Base-by-base conservation (phyloP, 2,797 vertebrate genomes). In the Chelon labrosus region DNA sequence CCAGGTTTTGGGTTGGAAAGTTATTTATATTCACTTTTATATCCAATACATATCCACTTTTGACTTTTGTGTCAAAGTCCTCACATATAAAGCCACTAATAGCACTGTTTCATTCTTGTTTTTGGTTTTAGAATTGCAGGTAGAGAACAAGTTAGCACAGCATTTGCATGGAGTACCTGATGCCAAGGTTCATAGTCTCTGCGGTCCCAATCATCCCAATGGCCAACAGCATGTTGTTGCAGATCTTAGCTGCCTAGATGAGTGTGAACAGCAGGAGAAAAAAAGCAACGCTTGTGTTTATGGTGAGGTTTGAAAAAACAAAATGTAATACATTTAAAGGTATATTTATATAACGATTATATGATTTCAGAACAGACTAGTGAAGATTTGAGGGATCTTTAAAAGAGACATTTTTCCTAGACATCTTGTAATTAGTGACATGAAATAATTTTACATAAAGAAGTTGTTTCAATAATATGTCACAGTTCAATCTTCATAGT, bases 171-270 rank as follows among this genome's bases (percentile, higher is more conserved):
- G 85, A 88, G 57, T 94, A 99, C 98, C 98, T 98, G 94, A 99
- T 98, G 86, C 98, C 98, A 67, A 99, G 96, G 94, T 99, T 99
- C 98, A 99, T 99, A 62, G 97, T 93, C 90, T 99, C 98, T 71
- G 98, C 96, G 0, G 98, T 99, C 85, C 98, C 98, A 81, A 99
- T 98, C 98, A 99, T 99, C 83, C 97, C 95, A 62, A 99, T 98
- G 55, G 96, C 98, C 87, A 99, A 91, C 55, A 99, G 95, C 98
- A 99, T 98, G 90, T 99, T 99, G 94, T 99, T 99, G 92, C 98
- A 99, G 91, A 99, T 97, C 94, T 99, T 99, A 65, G 97, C 97
- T 66, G 98, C 96, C 98, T 99, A 75, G 60, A 94, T 83, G 42
- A 75, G 47, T 75, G 61, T 35, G 89, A 76, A 25, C 19, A 84